phyloP scores from a whole-genome alignment of 2,113 vertebrate genomes.

The Ptilorrhoa leucosticta region DNA sequence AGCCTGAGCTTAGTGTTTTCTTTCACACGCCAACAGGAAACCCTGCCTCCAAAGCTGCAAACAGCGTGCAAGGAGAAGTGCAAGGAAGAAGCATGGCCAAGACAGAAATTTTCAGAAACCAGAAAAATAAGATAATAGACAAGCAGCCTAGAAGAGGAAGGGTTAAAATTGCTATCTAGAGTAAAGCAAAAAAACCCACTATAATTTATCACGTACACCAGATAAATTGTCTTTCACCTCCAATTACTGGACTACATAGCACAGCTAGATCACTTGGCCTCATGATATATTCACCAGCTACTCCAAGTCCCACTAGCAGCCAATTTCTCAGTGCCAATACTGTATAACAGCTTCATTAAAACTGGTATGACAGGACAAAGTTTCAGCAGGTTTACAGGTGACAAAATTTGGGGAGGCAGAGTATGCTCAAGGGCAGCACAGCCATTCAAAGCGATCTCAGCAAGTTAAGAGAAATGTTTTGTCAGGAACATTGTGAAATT shows the following conservation, averaged over 20 bases:
- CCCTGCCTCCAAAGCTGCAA: neutral
- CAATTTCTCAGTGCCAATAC: neutral
- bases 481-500: neutral
- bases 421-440: accelerated
- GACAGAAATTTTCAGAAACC: neutral
- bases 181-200: neutral
- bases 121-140: neutral
- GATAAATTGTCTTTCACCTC: neutral
- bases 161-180: neutral
- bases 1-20: neutral
- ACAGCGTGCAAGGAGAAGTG: neutral
- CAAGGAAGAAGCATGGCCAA: neutral
- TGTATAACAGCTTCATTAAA: neutral
- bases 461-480: neutral
- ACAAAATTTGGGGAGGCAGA: neutral
- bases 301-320: neutral
- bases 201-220: neutral
- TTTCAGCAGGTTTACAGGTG: neutral
- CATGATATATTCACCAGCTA: neutral
- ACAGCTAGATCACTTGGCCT: neutral
- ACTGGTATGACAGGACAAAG: neutral
- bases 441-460: neutral
- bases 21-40: constrained; percentile 43
- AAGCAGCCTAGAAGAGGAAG: neutral
- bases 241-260: neutral